Evolutionary conservation across 2,888 invertebrate genomes (phyloP), one percentile per base, ranked within the genome.

Genomic region (Drosophila buzzatii): DNA sequence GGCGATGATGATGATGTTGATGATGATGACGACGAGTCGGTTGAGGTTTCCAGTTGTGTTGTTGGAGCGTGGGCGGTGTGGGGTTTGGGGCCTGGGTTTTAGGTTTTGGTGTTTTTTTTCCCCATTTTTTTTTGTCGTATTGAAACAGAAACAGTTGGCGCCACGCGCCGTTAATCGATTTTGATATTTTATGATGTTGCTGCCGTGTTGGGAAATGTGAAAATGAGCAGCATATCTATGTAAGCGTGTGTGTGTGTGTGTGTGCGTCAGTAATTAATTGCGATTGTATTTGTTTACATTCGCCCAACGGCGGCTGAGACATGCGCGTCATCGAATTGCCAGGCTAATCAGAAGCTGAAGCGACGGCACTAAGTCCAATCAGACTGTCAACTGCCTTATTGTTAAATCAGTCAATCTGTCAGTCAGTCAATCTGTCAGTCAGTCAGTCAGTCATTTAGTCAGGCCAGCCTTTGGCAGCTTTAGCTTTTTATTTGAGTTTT

Each of bases 141-240:
- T 23, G 18, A 49, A 70, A 60, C 52, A 49, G 63, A 53, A 63
- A 74, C 69, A 73, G 68, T 79, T 79, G 79, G 55, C 68, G 79
- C 79, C 76, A 76, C 79, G 79, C 75, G 76, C 53, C 65, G 65
- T 62, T 75, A 76, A 79, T 76, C 70, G 75, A 79, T 76, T 76
- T 76, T 39, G 53, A 70, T 79, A 76, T 70, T 70, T 65, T 52
- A 75, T 74, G 69, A 64, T 75, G 73, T 66, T 73, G 31, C 37
- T 42, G 27, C 39, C 20, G 65, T 8, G 35, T 37, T 14, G 23
- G 18, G 33, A 64, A 33, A 35, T 35, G 67, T 45, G 52, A 52
- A 47, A 67, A 65, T 72, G 78, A 37, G 55, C 37, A 74, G 55
- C 37, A 74, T 49, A 74, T 37, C 16, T 16, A 2, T 37, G 52